A percentile compares a stretch with the other conserved stretches of the same genome.
Evolutionary conservation across 2,797 vertebrate genomes (phyloP).

Genomic region (Prionace glauca): DNA sequence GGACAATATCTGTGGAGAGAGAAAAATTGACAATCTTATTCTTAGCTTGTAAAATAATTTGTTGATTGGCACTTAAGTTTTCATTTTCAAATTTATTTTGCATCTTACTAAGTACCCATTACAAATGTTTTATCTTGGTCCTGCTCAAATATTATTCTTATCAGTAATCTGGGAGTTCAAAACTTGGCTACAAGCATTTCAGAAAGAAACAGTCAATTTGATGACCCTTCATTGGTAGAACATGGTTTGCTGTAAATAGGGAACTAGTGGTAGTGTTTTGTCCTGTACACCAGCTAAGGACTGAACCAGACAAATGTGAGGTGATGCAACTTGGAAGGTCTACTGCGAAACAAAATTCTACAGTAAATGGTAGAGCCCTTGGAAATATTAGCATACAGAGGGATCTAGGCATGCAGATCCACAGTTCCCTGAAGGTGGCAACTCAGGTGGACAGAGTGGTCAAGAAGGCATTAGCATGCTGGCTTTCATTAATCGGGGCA

Average conservation of each 20-base stretch:
- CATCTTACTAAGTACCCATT: not conserved
- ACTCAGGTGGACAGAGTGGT: too few species aligned
- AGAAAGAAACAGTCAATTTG: not conserved
- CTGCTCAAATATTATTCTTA: not conserved
- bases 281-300: not conserved
- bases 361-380: too few species aligned
- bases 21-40: not conserved
- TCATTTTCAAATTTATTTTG: not conserved
- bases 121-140: not conserved
- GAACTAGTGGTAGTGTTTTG: not conserved
- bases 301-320: not conserved
- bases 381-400: too few species aligned
- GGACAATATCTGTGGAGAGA: not conserved
- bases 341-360: too few species aligned
- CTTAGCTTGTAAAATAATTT: not conserved
- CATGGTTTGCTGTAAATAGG: not conserved
- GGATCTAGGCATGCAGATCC: too few species aligned
- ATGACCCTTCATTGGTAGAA: not conserved
- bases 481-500: too few species aligned
- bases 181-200: not conserved
- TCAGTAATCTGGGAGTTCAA: not conserved
- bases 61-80: not conserved
- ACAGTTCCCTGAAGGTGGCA: too few species aligned
- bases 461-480: too few species aligned
- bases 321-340: too few species aligned